These are phyloP conservation scores for Habroteleia sp. DNA, from an alignment of 2,888 invertebrate genomes.

Conservation along the genomic window DNA sequence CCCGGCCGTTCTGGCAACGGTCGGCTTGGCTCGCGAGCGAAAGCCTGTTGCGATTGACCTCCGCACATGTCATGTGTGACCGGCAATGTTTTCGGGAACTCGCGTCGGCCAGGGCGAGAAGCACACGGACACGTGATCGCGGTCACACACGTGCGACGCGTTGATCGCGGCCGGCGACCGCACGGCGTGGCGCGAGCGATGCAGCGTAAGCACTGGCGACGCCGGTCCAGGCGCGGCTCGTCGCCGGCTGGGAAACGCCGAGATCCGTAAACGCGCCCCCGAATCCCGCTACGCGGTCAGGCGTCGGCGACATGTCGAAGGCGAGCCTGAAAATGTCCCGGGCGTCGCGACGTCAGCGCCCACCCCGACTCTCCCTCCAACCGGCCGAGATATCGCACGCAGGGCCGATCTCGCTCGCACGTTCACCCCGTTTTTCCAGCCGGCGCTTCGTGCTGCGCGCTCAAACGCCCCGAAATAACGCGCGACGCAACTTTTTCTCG, in stretches of 20 bases:
- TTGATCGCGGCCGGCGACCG: conserved; percentile 9
- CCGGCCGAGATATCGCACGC: conserved; percentile 37
- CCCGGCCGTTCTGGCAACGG: no score
- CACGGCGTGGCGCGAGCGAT: conserved; percentile 16
- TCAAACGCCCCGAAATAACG: no score
- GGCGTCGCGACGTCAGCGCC: conserved; percentile 78
- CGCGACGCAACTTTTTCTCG: no score
- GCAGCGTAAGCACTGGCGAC: conserved; percentile 30
- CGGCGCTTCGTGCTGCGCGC: neutral
- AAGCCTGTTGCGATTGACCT: conserved; percentile 45
- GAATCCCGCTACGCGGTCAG: conserved; percentile 75
- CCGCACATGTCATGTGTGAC: conserved; percentile 42
- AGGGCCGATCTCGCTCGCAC: conserved; percentile 55
- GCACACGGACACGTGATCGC: conserved; percentile 43
- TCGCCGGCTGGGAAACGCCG: conserved; percentile 16
- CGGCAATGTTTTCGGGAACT: conserved; percentile 27
- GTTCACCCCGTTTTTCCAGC: conserved; percentile 31
- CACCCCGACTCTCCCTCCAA: conserved; percentile 68
- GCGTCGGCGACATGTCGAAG: conserved; percentile 76
- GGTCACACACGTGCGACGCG: conserved; percentile 43
- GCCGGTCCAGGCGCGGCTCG: conserved; percentile 30
- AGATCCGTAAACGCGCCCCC: conserved; percentile 71
- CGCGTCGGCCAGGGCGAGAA: conserved; percentile 10
- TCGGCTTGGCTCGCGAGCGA: no score
- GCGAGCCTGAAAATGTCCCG: conserved; percentile 79